A percentile compares a stretch with the other conserved stretches of the same genome.
phyloP scores from a whole-genome alignment of 2,797 vertebrate species.

The Allobates femoralis region DNA sequence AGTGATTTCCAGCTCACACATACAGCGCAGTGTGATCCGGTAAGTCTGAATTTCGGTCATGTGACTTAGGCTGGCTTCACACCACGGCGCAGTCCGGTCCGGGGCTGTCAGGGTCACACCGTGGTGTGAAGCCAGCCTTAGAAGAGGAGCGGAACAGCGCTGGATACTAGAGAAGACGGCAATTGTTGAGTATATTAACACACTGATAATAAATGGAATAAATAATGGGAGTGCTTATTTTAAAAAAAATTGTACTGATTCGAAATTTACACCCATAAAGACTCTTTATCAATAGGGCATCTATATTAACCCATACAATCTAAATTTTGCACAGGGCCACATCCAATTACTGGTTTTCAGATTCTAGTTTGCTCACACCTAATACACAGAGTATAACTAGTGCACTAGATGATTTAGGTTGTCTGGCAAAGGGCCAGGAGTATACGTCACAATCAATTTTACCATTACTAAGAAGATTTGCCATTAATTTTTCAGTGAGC shows the following conservation, averaged over 20 bases:
- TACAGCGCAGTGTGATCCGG: no score
- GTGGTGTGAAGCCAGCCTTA: no score
- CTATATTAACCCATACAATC: neutral
- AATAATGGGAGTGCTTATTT: neutral
- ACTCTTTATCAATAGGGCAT: no score
- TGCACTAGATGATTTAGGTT: neutral
- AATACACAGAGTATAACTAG: neutral
- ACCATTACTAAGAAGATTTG: neutral
- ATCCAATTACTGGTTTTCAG: neutral
- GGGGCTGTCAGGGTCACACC: no score
- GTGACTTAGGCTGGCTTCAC: no score
- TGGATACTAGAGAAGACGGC: no score
- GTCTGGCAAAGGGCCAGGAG: neutral
- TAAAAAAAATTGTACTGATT: neutral
- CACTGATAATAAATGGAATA: no score
- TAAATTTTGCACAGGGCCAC: neutral
- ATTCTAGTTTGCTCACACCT: neutral
- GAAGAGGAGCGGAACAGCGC: no score
- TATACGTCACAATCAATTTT: conserved; percentile 19
- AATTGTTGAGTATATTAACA: no score
- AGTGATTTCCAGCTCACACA: no score
- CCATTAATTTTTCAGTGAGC: conserved; percentile 5
- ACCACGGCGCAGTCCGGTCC: no score
- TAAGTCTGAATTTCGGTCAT: no score
- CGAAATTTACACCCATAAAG: neutral